A percentile compares a stretch with the other conserved stretches of the same genome.
These are phyloP conservation scores for Lethenteron camtschaticum DNA, from an alignment of 2,113 vertebrate species.

Conservation along the genomic window DNA sequence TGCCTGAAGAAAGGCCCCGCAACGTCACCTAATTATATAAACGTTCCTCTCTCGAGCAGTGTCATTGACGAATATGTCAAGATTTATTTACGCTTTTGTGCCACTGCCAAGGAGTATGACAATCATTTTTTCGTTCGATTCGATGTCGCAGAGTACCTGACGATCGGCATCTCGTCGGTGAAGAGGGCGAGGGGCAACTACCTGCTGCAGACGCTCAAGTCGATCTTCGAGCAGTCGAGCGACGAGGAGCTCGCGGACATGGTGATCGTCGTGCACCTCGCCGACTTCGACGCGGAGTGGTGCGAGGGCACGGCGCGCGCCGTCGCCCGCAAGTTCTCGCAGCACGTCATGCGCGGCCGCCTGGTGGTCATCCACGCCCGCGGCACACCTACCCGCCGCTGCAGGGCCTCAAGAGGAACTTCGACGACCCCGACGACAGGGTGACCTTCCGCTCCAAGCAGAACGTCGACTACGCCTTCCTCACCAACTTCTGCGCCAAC, in stretches of 20 bases:
- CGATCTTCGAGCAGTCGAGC: conserved; percentile 37
- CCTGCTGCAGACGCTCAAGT: conserved; percentile 32
- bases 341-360: conserved; percentile 21
- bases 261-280: conserved; percentile 49
- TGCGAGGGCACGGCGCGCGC: conserved; percentile 12
- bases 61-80: too few species aligned
- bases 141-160: conserved; percentile 28
- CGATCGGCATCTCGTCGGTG: conserved; percentile 32
- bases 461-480: conserved; percentile 66
- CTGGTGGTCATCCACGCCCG: conserved; percentile 38
- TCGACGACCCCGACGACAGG: conserved; percentile 73
- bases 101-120: too few species aligned
- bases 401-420: conserved; percentile 86
- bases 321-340: conserved; percentile 20
- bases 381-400: conserved; percentile 72
- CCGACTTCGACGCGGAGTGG: conserved; percentile 25
- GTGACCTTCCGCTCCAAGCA: conserved; percentile 93
- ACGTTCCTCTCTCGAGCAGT: too few species aligned
- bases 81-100: too few species aligned
- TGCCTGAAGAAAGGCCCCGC: too few species aligned
- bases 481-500: conserved; percentile 87
- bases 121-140: too few species aligned
- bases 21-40: too few species aligned
- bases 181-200: conserved; percentile 20
- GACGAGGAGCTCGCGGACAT: conserved; percentile 30